A percentile compares a stretch with the other conserved stretches of the same genome.
phyloP scores from a whole-genome alignment of 2,888 invertebrate species.

The Temnothorax rugatulus region DNA sequence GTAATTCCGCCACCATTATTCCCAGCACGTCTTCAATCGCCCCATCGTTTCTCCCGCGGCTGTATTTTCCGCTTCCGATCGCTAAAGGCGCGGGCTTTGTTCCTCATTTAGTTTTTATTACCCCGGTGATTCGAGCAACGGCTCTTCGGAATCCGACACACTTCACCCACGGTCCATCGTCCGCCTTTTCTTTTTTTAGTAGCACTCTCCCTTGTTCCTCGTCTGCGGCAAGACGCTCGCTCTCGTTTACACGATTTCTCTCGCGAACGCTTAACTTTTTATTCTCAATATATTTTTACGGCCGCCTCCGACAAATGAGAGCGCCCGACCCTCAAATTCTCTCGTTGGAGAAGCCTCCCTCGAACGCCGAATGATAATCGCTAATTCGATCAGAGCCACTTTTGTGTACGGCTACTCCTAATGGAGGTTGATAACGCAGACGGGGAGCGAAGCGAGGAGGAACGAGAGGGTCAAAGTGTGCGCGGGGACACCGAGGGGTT shows the following conservation, averaged over 20 bases:
- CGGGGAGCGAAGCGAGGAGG: conserved; percentile 39
- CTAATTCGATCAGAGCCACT: conserved; percentile 77
- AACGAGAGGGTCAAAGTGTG: conserved; percentile 49
- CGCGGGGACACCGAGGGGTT: conserved; percentile 66
- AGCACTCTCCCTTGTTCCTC: conserved; percentile 58
- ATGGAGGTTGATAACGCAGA: conserved; percentile 34
- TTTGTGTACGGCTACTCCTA: conserved; percentile 31
- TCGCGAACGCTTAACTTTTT: conserved; percentile 56
- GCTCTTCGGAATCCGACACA: conserved; percentile 60
- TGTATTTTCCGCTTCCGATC: conserved; percentile 70
- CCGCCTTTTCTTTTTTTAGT: conserved; percentile 35
- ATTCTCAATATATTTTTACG: conserved; percentile 49
- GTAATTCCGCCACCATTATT: conserved; percentile 85
- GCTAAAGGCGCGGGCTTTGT: conserved; percentile 82
- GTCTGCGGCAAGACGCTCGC: conserved; percentile 49
- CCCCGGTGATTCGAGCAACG: conserved; percentile 65
- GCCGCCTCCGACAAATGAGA: not conserved
- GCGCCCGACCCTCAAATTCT: conserved; percentile 13
- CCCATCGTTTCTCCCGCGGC: conserved; percentile 75
- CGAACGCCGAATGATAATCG: conserved; percentile 72
- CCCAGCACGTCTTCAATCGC: conserved; percentile 84
- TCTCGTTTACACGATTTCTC: conserved; percentile 72
- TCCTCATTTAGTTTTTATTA: conserved; percentile 86
- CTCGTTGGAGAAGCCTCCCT: not conserved
- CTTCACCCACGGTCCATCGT: conserved; percentile 60